Percentiles rank a stretch among this genome's conserved stretches.
Conservation (phyloP, 2,797 vertebrate species). For the Acestrorhynchus altus region DNA sequence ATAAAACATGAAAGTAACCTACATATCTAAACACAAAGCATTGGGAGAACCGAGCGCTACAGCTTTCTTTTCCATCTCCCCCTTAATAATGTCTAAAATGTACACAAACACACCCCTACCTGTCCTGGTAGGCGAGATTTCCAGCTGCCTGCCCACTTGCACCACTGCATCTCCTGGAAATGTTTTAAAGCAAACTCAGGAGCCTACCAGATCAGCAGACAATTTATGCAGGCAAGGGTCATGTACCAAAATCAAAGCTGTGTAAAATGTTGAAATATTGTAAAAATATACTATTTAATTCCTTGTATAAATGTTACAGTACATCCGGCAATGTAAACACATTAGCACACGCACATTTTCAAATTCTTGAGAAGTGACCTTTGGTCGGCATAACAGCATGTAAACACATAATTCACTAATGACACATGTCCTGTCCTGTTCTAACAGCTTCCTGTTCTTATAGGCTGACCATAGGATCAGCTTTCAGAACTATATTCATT, state of each 20-base stretch:
- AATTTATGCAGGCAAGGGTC: neutral
- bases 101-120: slow-evolving; percentile 75
- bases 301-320: neutral
- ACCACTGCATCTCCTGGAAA: slow-evolving; percentile 80
- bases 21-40: neutral
- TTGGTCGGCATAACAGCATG: slow-evolving; percentile 55
- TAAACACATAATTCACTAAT: slow-evolving; percentile 45
- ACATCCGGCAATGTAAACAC: slow-evolving; percentile 49
- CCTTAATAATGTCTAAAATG: slow-evolving; percentile 43
- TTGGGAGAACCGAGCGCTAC: slow-evolving; percentile 7
- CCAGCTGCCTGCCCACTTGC: slow-evolving; percentile 78
- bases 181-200: slow-evolving; percentile 61
- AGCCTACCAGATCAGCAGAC: slow-evolving; percentile 8
- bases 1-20: neutral
- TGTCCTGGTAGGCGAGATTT: slow-evolving; percentile 74
- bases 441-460: slow-evolving; percentile 24
- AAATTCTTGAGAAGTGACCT: slow-evolving; percentile 60
- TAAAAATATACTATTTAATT: neutral
- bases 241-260: neutral
- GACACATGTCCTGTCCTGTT: slow-evolving; percentile 32
- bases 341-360: slow-evolving; percentile 16
- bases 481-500: slow-evolving; percentile 13
- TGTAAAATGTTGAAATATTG: neutral
- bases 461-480: neutral
- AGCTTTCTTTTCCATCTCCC: slow-evolving; percentile 18